Evolutionary conservation across 2,888 invertebrate species (phyloP), one percentile per base, ranked within the genome.

Genomic region (Exocentrus adspersus): DNA sequence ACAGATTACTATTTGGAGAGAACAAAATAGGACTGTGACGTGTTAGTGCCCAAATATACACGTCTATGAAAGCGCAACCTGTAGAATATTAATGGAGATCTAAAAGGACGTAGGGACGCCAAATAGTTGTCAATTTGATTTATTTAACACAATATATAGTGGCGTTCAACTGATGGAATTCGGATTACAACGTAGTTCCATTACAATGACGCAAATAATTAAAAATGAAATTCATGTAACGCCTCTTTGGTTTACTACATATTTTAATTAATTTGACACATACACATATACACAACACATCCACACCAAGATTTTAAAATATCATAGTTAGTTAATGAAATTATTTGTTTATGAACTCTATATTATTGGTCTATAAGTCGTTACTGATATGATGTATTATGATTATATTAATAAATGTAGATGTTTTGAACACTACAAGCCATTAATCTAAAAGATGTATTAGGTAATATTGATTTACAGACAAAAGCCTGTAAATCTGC

Each of bases 21-120:
- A 76, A 80, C 80, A 81, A 81, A 81, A 80, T 79, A 78, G 77
- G 77, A 78, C 78, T 75, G 74, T 73, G 76, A 77, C 75, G 77
- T 77, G 74, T 79, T 75, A 76, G 74, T 72, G 77, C 73, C 71
- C 71, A 71, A 77, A 75, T 75, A 76, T 77, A 76, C 79, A 77
- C 77, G 77, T 79, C 75, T 72, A 75, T 74, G 72, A 75, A 75
- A 73, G 76, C 77, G 72, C 78, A 71, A 78, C 79, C 78, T 78
- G 79, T 80, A 78, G 80, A 80, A 80, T 81, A 81, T 79, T 79
- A 80, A 81, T 79, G 74, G 69, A 65, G 69, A 64, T 64, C 75
- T 75, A 72, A 75, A 74, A 73, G 73, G 73, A 57, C 60, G 65
- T 54, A 54, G 63, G 68, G 68, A 65, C 54, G 65, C 65, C 60